These are phyloP conservation scores for Spisula solida DNA, from an alignment of 2,888 invertebrate genomes.

Conservation along the genomic window DNA sequence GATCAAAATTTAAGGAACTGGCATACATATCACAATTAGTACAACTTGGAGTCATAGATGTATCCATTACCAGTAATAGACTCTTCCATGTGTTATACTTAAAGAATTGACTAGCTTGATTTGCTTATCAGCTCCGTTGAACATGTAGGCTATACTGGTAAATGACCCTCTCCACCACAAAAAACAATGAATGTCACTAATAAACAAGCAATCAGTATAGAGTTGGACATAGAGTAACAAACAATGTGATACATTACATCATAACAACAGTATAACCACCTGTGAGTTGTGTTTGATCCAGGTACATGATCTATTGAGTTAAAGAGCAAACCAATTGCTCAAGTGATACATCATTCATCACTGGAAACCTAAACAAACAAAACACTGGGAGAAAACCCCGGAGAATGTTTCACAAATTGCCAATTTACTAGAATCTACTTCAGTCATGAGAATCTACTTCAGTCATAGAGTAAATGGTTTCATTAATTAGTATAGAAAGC, in stretches of 20 bases:
- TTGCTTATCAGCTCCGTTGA: too few relatives aligned
- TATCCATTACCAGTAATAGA: too few relatives aligned
- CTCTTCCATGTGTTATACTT: too few relatives aligned
- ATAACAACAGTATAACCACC: slow-evolving; percentile 21
- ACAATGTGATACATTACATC: background rate
- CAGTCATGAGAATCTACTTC: background rate
- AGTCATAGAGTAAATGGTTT: background rate
- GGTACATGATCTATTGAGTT: slow-evolving; percentile 27
- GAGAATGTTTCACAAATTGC: slow-evolving; percentile 22
- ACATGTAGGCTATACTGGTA: too few relatives aligned
- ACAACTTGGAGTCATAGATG: too few relatives aligned
- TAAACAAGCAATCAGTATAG: background rate
- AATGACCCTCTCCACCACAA: too few relatives aligned
- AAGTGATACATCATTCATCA: slow-evolving; percentile 46
- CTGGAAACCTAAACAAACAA: slow-evolving; percentile 39
- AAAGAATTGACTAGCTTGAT: too few relatives aligned
- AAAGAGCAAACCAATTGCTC: slow-evolving; percentile 48
- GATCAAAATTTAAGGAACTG: too few relatives aligned
- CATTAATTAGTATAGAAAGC: background rate
- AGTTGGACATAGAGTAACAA: background rate
- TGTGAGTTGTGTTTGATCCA: slow-evolving; percentile 42
- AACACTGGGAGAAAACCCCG: background rate
- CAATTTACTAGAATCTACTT: background rate
- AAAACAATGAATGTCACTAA: background rate
- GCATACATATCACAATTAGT: too few relatives aligned